Evolutionary conservation across 2,113 vertebrate species (phyloP).

Genomic region (Xenopus tropicalis): DNA sequence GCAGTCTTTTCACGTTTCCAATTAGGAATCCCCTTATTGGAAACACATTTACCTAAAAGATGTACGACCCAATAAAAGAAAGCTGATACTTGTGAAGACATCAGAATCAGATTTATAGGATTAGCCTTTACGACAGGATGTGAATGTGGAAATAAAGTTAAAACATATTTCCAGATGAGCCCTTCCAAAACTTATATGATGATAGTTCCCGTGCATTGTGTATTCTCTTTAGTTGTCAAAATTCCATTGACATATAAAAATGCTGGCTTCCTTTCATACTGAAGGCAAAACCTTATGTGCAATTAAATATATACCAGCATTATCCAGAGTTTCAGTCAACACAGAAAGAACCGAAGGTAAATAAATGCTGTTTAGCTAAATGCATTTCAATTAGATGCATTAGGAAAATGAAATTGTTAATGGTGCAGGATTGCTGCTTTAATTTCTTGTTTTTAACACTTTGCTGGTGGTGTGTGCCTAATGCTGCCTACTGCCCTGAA

Average conservation of each 20-base stretch:
- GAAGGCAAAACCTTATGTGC: neutral
- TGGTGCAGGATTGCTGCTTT: too few species aligned
- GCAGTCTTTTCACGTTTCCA: slow-evolving; percentile 28
- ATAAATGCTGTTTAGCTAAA: too few species aligned
- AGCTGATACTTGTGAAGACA: slow-evolving; percentile 32
- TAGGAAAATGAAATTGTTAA: too few species aligned
- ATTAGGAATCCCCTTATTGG: slow-evolving; percentile 31
- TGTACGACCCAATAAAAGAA: slow-evolving; percentile 25
- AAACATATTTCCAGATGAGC: slow-evolving; percentile 5
- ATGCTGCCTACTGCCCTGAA: too few species aligned
- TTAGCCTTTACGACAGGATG: slow-evolving; percentile 23
- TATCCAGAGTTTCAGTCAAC: too few species aligned
- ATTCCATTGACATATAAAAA: too few species aligned
- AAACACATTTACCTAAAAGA: slow-evolving; percentile 43
- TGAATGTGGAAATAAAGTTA: slow-evolving; percentile 11
- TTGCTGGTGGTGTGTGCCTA: too few species aligned
- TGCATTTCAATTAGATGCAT: too few species aligned
- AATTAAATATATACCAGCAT: too few species aligned
- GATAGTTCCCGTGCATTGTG: neutral
- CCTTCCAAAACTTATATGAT: neutral
- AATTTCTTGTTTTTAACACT: too few species aligned
- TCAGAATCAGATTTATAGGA: slow-evolving; percentile 26
- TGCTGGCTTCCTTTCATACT: neutral
- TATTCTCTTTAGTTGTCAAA: too few species aligned
- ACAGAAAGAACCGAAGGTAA: too few species aligned